Evolutionary conservation across 1,140 invertebrate species (phyloP).

Genomic region (Atta cephalotes): DNA sequence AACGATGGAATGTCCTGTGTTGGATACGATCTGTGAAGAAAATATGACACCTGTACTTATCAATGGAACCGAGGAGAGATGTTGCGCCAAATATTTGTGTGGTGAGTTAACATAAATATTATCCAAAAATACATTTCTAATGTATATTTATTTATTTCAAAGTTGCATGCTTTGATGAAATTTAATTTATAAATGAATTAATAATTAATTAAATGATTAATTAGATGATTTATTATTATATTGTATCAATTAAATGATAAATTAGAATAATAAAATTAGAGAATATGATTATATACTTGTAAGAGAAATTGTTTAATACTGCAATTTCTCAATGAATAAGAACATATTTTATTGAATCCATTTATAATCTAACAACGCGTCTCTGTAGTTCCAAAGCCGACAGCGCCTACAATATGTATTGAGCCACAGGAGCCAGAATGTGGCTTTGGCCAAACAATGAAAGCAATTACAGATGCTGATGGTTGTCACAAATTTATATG

Average conservation of each 20-base stretch:
- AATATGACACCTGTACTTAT: conserved; percentile 86
- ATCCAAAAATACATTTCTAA: not conserved
- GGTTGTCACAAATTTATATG: conserved; percentile 91
- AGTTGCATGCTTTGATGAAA: not conserved
- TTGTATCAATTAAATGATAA: too few species aligned
- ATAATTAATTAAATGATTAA: not conserved
- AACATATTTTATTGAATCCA: not conserved
- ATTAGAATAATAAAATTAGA: not conserved
- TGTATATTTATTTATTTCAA: not conserved
- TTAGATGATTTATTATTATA: too few species aligned
- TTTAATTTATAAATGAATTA: not conserved
- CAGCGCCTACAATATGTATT: conserved; percentile 87
- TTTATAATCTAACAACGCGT: not conserved
- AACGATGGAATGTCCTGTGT: conserved; percentile 87
- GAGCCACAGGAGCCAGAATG: conserved; percentile 89
- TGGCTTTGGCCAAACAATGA: conserved; percentile 90
- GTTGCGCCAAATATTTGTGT: conserved; percentile 91
- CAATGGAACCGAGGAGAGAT: conserved; percentile 87
- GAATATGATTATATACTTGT: not conserved
- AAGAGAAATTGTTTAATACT: not conserved
- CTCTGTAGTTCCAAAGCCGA: conserved; percentile 81
- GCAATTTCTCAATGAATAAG: not conserved
- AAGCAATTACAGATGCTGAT: conserved; percentile 87
- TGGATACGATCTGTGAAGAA: conserved; percentile 88
- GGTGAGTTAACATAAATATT: conserved; percentile 82